Evolutionary conservation across 1,140 invertebrate genomes (phyloP).

Genomic region (Drosophila parabipectinata): DNA sequence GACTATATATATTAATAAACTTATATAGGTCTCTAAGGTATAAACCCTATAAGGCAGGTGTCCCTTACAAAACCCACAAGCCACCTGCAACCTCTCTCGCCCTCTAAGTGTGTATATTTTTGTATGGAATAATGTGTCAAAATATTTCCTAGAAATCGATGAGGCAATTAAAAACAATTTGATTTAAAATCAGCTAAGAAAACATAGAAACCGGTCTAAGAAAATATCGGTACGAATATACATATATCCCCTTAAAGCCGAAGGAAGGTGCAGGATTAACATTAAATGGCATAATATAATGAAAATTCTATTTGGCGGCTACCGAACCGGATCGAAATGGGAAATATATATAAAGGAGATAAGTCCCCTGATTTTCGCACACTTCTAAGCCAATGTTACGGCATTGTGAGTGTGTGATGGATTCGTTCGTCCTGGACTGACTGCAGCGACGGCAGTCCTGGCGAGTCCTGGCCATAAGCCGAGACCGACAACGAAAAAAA

Average conservation of each 20-base stretch:
- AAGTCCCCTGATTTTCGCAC: constrained; percentile 74
- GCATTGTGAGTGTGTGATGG: constrained; percentile 61
- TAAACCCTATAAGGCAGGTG: background rate
- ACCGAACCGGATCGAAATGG: constrained; percentile 46
- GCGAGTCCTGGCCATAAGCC: constrained; percentile 53
- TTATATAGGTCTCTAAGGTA: too few relatives aligned
- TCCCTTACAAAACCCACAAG: too few relatives aligned
- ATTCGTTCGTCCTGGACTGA: constrained; percentile 7
- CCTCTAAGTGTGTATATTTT: too few relatives aligned
- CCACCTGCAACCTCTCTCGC: too few relatives aligned
- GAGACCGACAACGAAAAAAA: constrained; percentile 31
- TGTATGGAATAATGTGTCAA: constrained; percentile 41
- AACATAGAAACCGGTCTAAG: constrained; percentile 41
- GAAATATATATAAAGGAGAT: constrained; percentile 6
- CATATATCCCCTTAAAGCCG: background rate
- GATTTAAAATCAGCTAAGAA: constrained; percentile 78
- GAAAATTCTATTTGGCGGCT: constrained; percentile 66
- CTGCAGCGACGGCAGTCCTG: constrained; percentile 11
- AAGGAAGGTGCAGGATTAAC: constrained; percentile 41
- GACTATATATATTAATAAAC: too few relatives aligned
- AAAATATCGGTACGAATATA: background rate
- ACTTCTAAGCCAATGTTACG: constrained; percentile 80
- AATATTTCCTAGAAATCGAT: constrained; percentile 67
- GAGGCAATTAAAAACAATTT: constrained; percentile 79
- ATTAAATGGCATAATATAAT: constrained; percentile 80